Evolutionary conservation across 1,140 invertebrate species (phyloP), one percentile per base, ranked within the genome.

Genomic region (Lepeophtheirus salmonis): DNA sequence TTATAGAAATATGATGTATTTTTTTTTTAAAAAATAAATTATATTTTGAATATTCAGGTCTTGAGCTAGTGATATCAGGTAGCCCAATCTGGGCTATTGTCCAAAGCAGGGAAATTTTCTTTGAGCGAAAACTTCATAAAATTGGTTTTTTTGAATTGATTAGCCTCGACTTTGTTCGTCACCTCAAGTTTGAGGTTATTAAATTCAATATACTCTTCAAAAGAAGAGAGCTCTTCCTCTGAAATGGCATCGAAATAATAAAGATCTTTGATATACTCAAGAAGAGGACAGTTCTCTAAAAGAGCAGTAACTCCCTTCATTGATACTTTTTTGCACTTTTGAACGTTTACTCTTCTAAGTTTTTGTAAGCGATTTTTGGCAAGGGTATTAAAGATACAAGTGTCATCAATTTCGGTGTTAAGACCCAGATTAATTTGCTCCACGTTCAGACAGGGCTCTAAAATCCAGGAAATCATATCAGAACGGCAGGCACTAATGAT

Each of bases 51-150:
- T n/a, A n/a, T n/a, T n/a, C n/a, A n/a, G n/a, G n/a, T n/a, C n/a
- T n/a, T n/a, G n/a, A n/a, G n/a, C n/a, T n/a, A 41, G 30, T n/a
- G n/a, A 10, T 41, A 6, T 41, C n/a, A 41, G 30, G 30, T 41
- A n/a, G 30, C 55, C 55, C 55, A 57, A 16, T 57, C 55, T 3
- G 26, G 16, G 55, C 55, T 57, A 18, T 57, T 57, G 16, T 57
- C 55, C 22, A 26, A 57, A 2, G 55, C 55, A n/a, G 55, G 55
- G 21, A 26, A 57, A 3, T 57, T 57, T 2, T 24, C 23, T 41
- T 30, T 57, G 13, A 57, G 23, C 16, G 22, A 14, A 10, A 23
- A 30, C n/a, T 30, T 50, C 55, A 57, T 57, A 23, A 57, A 57
- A 18, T 30, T 57, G 2, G 55, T n/a, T n/a, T 57, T 23, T n/a